Evolutionary conservation across 2,797 vertebrate species (phyloP), one percentile per base, ranked within the genome.

Genomic region (Tenualosa thibaudeaui): DNA sequence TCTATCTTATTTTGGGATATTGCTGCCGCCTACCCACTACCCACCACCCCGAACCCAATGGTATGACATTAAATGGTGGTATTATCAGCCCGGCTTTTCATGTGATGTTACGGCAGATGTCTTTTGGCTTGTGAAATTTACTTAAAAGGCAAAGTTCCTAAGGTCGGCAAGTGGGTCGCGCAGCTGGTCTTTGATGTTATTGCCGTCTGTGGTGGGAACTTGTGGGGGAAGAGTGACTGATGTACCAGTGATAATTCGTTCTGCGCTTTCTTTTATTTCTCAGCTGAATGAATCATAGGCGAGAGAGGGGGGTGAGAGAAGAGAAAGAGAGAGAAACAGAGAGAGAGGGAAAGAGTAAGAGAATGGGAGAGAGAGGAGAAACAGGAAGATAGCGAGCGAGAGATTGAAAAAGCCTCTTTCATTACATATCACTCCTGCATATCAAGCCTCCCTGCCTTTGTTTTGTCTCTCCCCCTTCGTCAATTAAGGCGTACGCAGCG

Each of bases 121-220:
- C 43, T 88, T 88, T 53, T 87, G 86, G 91, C 93, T 92, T 92
- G 91, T 93, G 89, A 87, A 85, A 81, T 91, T 89, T 92, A 85
- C 86, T 90, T 93, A 92, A 93, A 92, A 75, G 68, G 92, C 90
- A 75, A 43, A 75, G 37, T 65, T 65, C 62, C 26, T 65, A 75
- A 75, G 68, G 68, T 40, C 31, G 31, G 31, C 31, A 4, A 40
- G 31, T 1, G 37, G 68, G 68, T 75, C 31, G 12, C 68, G 37
- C 68, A 75, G 31, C 31, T 75, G 68, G 3, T 40, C 31, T 75
- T 75, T 75, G 31, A 71, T 71, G 65, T 71, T 37, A 71, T 71
- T 71, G 65, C n/a, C 7, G 6, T 65, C 60, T 26, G 60, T 65
- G 60, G n/a, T 65, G 60, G 60, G 9, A 65, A 26, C 60, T 65